Base-by-base conservation (phyloP, 2,797 vertebrate genomes). In the Centropyge bicolor region DNA sequence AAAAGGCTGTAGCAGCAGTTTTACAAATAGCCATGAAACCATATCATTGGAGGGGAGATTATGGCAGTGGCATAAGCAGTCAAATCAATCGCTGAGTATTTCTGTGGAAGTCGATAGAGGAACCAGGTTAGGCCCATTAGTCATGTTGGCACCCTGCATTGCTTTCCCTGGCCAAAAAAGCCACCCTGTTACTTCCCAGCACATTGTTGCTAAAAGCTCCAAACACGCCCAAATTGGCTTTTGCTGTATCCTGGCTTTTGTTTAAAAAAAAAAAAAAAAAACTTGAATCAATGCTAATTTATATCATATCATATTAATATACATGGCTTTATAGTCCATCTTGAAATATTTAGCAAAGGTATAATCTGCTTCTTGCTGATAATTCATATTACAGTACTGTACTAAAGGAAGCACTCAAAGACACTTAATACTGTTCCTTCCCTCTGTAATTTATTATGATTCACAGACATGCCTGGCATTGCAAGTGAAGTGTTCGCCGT, bases 31-130 rank as follows among this genome's bases (percentile, higher is more conserved):
- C 74, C 63, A 41, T 70, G 81, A 88, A 88, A 92, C 70, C 75
- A 76, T 87, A 92, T 92, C 89, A 92, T 89, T 91, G 88, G 86
- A 83, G 83, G 77, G 80, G 79, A 92, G 91, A 95, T 94, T 91
- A 94, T 89, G 60, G 90, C 74, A 43, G 73, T 67, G 82, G 88
- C 82, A 91, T 90, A 92, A 92, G 87, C 88, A 94, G 92, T 93
- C 89, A 91, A 91, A 94, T 95, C 94, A 92, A 92, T 95, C 90
- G 92, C 86, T 52, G 85, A 74, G 89, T 89, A 90, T 93, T 95
- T 94, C 90, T 88, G 89, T 86, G 88, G 76, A 54, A 82, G 91
- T 94, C 87, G 86, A 94, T 93, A 90, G 74, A 80, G 81, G 84
- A 91, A 87, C 84, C 93, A 91, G 90, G 91, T 91, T 86, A 76